Conservation (phyloP, 1,140 invertebrate species). For the Ceratina australensis region DNA sequence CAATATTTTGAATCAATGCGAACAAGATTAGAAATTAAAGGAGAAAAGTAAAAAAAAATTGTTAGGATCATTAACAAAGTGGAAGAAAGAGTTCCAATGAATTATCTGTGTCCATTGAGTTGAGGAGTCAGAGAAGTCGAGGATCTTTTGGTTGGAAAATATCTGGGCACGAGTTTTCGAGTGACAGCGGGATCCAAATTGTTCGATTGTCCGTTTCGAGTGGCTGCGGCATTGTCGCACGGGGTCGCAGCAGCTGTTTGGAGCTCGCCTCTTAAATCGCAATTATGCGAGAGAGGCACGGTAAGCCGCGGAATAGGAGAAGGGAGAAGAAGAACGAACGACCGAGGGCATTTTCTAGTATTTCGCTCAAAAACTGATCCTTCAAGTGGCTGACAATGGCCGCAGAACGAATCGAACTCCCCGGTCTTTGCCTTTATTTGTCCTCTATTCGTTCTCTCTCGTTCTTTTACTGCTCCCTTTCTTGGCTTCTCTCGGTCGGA, state of each 20-base stretch:
- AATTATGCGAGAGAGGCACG: slow-evolving; percentile 65
- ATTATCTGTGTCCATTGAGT: background rate
- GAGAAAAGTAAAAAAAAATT: background rate
- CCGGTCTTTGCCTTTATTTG: slow-evolving; percentile 51
- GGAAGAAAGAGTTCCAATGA: background rate
- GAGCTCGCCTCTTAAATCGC: slow-evolving; percentile 69
- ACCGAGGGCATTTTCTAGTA: slow-evolving; percentile 54
- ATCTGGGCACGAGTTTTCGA: slow-evolving; percentile 52
- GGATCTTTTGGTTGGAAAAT: slow-evolving; percentile 42
- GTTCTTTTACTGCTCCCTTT: slow-evolving; percentile 8
- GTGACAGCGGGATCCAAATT: slow-evolving; percentile 63
- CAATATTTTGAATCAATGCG: background rate
- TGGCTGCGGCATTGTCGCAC: slow-evolving; percentile 60
- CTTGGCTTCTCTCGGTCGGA: background rate
- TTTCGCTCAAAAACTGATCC: slow-evolving; percentile 68
- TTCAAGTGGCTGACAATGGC: slow-evolving; percentile 56
- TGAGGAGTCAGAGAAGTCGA: no score
- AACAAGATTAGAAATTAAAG: background rate
- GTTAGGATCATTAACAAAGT: background rate
- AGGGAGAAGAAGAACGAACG: background rate
- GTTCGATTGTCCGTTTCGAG: slow-evolving; percentile 70
- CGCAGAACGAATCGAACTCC: slow-evolving; percentile 52
- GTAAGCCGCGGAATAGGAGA: slow-evolving; percentile 35
- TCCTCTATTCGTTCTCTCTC: slow-evolving; percentile 8
- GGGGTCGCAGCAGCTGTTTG: slow-evolving; percentile 60